Conservation (phyloP, 2,113 vertebrate genomes). For the Alosa alosa region DNA sequence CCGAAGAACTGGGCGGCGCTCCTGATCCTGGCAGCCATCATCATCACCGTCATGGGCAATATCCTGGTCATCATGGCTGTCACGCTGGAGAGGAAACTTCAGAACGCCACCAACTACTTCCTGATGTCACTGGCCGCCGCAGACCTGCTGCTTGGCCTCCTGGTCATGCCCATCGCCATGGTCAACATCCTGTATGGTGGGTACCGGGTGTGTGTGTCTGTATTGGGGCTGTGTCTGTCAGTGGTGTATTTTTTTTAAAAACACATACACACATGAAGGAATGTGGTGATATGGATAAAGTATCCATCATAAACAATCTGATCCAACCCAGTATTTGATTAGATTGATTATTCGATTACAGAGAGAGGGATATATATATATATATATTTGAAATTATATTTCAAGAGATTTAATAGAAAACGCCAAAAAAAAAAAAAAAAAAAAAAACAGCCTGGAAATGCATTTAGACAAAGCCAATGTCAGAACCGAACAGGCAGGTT, state of each 20-base stretch:
- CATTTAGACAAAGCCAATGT: neutral
- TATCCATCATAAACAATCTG: too few species aligned
- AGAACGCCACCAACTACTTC: slow-evolving; percentile 89
- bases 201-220: slow-evolving; percentile 52
- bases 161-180: slow-evolving; percentile 87
- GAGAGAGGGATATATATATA: neutral
- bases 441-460: neutral
- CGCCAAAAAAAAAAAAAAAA: neutral
- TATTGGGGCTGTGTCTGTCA: neutral
- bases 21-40: slow-evolving; percentile 76
- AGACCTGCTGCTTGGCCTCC: slow-evolving; percentile 85
- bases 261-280: too few species aligned
- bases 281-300: too few species aligned
- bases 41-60: slow-evolving; percentile 83
- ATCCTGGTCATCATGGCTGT: slow-evolving; percentile 89
- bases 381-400: neutral
- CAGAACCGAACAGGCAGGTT: neutral
- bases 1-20: slow-evolving; percentile 83
- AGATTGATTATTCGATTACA: neutral
- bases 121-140: slow-evolving; percentile 87
- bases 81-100: slow-evolving; percentile 84
- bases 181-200: slow-evolving; percentile 84
- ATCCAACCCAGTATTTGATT: too few species aligned
- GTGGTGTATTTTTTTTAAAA: neutral
- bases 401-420: neutral